These are phyloP conservation scores for Protonibea diacanthus DNA, from an alignment of 2,797 vertebrate genomes.

Conservation along the genomic window DNA sequence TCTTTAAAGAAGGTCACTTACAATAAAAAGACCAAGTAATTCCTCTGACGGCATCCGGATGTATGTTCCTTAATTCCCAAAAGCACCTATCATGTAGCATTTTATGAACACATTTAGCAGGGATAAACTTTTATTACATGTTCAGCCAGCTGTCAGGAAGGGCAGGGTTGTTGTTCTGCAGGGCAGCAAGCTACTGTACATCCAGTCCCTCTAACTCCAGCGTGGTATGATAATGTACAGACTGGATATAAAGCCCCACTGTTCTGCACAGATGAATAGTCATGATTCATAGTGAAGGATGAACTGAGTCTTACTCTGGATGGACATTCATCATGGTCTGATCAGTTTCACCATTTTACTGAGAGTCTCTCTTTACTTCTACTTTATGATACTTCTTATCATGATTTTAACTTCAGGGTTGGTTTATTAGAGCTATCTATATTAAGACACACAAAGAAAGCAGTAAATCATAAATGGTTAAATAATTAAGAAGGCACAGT, in stretches of 20 bases:
- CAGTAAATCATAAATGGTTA: neutral
- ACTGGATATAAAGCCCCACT: slow-evolving; percentile 70
- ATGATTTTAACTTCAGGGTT: neutral
- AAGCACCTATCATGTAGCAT: neutral
- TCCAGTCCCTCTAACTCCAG: slow-evolving; percentile 39
- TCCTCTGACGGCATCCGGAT: neutral
- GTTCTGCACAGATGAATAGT: slow-evolving; percentile 73
- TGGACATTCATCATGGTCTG: slow-evolving; percentile 43
- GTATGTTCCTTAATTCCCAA: neutral
- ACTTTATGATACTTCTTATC: neutral
- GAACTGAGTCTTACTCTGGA: slow-evolving; percentile 53
- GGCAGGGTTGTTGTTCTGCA: slow-evolving; percentile 26
- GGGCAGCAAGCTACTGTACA: slow-evolving; percentile 39
- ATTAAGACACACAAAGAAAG: neutral
- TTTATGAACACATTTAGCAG: neutral
- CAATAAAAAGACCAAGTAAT: neutral
- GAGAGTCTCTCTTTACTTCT: neutral
- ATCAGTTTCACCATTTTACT: slow-evolving; percentile 27
- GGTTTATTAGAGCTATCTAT: neutral
- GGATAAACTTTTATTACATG: neutral
- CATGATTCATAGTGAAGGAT: slow-evolving; percentile 65
- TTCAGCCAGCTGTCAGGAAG: slow-evolving; percentile 11
- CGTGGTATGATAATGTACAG: slow-evolving; percentile 70
- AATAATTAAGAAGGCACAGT: neutral
- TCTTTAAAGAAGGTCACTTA: slow-evolving; percentile 31